These are phyloP conservation scores for Paradoxurus hermaphroditus DNA, from an alignment of 2,113 vertebrate genomes.

Conservation along the genomic window DNA sequence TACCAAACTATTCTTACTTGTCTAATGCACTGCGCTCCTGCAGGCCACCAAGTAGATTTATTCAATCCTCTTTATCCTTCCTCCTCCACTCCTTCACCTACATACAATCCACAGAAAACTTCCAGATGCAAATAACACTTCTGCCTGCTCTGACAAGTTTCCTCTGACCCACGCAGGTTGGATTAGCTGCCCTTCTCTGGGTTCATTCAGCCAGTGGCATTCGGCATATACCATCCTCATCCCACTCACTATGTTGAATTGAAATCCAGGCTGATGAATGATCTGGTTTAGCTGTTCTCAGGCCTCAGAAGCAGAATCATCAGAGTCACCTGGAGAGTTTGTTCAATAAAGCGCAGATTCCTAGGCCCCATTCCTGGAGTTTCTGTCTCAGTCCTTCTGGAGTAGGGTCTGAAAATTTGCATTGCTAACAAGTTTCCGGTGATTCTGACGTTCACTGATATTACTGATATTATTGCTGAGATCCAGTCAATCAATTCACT, in stretches of 20 bases:
- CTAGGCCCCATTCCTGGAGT: neutral
- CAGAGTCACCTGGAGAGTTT: neutral
- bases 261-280: neutral
- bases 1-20: no score
- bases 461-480: neutral
- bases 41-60: neutral
- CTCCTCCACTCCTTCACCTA: neutral
- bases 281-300: neutral
- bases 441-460: neutral
- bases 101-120: neutral
- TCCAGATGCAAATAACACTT: neutral
- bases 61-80: neutral
- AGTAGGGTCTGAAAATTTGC: neutral
- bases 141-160: neutral
- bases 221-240: no score
- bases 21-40: neutral
- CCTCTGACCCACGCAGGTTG: neutral
- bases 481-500: neutral
- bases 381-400: neutral
- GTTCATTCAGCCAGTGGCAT: neutral
- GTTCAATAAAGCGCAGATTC: neutral
- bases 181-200: neutral
- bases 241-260: neutral
- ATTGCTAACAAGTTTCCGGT: neutral
- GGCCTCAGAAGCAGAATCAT: neutral